Evolutionary conservation across 2,888 invertebrate genomes (phyloP), one percentile per base, ranked within the genome.

Genomic region (Ornithoptera alexandrae): DNA sequence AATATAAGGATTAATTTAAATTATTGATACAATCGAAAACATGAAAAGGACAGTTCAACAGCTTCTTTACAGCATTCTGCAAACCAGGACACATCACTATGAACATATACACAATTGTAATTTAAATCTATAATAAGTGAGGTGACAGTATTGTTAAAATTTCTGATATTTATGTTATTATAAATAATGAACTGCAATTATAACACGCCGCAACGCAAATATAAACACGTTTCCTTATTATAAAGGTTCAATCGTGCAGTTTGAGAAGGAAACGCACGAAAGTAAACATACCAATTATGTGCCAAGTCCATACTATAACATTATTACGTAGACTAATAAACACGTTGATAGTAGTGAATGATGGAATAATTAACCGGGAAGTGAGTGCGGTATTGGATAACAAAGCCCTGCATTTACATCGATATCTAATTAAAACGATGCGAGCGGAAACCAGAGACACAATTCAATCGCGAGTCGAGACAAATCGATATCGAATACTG

Each of bases 341-440:
- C 64, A 71, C 67, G 58, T 68, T 65, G 64, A 74, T 75, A 74
- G 76, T 74, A 74, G 73, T 74, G 72, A 78, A 78, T 78, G 76
- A 76, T 74, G 74, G 74, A 77, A 77, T 76, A 76, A 79, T 77
- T 77, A 77, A 78, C 77, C 65, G 76, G 79, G 77, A 70, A 82
- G 82, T 80, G 79, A 79, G 79, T 74, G 72, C 74, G 69, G 74
- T 76, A 79, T 79, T 79, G 77, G 75, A 78, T 74, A 80, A 80
- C 77, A 75, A 74, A 78, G 78, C 79, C 77, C 77, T 79, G 79
- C 77, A 86, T 87, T 85, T 81, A 76, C 84, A 80, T 80, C 71
- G 66, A 79, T 82, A 82, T 84, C 83, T 78, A 73, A 75, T 78
- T 77, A 75, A 72, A 74, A 72, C 69, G 66, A 72, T 72, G 69